These are phyloP conservation scores for Carassius gibelio DNA, from an alignment of 2,113 vertebrate genomes.

Conservation along the genomic window DNA sequence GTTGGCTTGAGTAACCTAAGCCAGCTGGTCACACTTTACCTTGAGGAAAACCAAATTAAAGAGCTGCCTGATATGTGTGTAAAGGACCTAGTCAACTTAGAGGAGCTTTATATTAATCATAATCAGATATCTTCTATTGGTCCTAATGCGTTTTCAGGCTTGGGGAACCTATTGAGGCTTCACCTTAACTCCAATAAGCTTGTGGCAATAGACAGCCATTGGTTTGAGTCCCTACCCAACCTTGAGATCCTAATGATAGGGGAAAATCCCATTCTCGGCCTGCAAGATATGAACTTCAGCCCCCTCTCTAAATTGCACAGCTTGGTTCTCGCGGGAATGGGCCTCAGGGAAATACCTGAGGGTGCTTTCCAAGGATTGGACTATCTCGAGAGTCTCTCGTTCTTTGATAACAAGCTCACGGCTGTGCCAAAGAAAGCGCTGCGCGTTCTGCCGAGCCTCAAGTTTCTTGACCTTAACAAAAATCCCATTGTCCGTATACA, in stretches of 20 bases:
- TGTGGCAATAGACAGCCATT: constrained; percentile 76
- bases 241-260: constrained; percentile 85
- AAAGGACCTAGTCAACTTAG: constrained; percentile 76
- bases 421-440: constrained; percentile 77
- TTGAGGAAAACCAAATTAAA: constrained; percentile 81
- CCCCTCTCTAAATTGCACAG: constrained; percentile 79
- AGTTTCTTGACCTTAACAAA: constrained; percentile 82
- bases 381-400: constrained; percentile 82
- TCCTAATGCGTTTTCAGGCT: constrained; percentile 77
- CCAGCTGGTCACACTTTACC: constrained; percentile 79
- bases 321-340: constrained; percentile 81
- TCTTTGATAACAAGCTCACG: constrained; percentile 78
- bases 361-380: constrained; percentile 79
- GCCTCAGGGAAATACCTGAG: constrained; percentile 72
- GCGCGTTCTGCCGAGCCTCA: constrained; percentile 74
- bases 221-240: constrained; percentile 82
- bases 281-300: constrained; percentile 78
- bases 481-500: constrained; percentile 76
- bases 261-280: constrained; percentile 79
- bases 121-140: constrained; percentile 79
- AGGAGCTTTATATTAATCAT: constrained; percentile 85
- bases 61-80: constrained; percentile 77
- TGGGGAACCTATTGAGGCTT: constrained; percentile 75
- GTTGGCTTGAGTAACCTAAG: constrained; percentile 74
- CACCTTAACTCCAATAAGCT: constrained; percentile 82